Evolutionary conservation across 2,797 vertebrate genomes (phyloP).

Genomic region (Lates japonicus): DNA sequence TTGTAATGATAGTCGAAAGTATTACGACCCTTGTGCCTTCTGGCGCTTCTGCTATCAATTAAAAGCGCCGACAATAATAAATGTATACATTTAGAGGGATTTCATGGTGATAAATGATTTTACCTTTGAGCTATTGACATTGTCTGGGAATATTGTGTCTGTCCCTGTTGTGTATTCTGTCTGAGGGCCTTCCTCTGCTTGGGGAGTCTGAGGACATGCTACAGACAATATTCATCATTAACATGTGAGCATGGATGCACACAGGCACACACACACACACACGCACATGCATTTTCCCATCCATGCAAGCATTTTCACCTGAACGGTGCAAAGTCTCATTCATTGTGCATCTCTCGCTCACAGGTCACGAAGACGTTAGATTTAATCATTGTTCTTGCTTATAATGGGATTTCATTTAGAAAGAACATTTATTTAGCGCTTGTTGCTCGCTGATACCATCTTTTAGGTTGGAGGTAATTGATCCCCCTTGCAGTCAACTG

Average conservation of each 20-base stretch:
- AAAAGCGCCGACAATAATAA: slow-evolving; percentile 89
- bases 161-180: slow-evolving; percentile 87
- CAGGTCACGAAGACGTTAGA: slow-evolving; percentile 87
- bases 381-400: slow-evolving; percentile 93
- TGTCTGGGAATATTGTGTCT: slow-evolving; percentile 85
- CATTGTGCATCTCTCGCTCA: slow-evolving; percentile 39
- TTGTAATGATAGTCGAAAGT: slow-evolving; percentile 86
- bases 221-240: slow-evolving; percentile 84
- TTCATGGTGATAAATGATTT: slow-evolving; percentile 88
- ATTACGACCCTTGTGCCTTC: slow-evolving; percentile 87
- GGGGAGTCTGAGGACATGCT: slow-evolving; percentile 79
- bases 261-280: slow-evolving; percentile 29
- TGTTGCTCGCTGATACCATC: slow-evolving; percentile 93
- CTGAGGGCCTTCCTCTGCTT: slow-evolving; percentile 83
- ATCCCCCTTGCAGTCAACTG: slow-evolving; percentile 86
- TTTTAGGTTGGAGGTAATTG: slow-evolving; percentile 90
- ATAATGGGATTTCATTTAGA: slow-evolving; percentile 94
- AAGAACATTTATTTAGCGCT: slow-evolving; percentile 89
- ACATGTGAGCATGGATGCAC: slow-evolving; percentile 74
- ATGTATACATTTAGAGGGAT: slow-evolving; percentile 89
- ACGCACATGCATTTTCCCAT: slow-evolving; percentile 32
- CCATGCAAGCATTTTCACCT: slow-evolving; percentile 41
- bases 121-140: slow-evolving; percentile 90
- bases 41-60: slow-evolving; percentile 85
- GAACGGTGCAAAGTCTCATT: slow-evolving; percentile 43